Base-by-base conservation (phyloP, 1,140 invertebrate species). In the Eriocheir sinensis region DNA sequence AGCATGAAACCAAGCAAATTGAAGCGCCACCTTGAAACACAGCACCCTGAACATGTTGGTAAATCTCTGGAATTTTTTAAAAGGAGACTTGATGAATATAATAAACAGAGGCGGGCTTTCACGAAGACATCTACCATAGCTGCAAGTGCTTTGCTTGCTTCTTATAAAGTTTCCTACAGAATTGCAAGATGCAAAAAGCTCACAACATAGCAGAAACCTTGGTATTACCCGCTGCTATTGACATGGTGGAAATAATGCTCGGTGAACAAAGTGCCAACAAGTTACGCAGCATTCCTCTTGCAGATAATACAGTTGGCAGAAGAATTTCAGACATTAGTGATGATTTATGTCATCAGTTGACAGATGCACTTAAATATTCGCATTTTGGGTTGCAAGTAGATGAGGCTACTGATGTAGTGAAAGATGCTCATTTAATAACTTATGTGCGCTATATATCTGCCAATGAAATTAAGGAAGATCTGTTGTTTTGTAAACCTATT, bases 181-280 rank as follows among this genome's bases (percentile, higher is more conserved):
- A 93, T 86, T 93, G 81, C 92, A 86, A 86, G 44, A 44, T 86
- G 41, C 27, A 93, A 93, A 88, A 93, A 88, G 9, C 40, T 48
- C n/a, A 93, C 85, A 86, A 44, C 21, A 86, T 93, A 93, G 81
- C 38, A 44, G 32, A 53, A 95, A 85, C 12, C 44, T 91, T 95
- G 91, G 85, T 95, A 48, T 83, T 95, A 89, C 91, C 86, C 79
- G 91, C 79, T 93, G 95, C 91, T 93, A 89, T 91, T 81, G 94
- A 95, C 86, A 93, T 95, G 86, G 86, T 95, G 0, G 60, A 92
- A 95, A 93, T 91, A 93, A 95, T 95, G 95, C 80, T 95, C 81
- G 85, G 92, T 90, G 83, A 95, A 91, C 93, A 36, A 85, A 44
- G 60, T 91, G 95, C 90, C 36, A 95, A 95, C 34, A 30, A 91